These are phyloP conservation scores for Ostrea denselamellosa DNA, from an alignment of 1,140 invertebrate species.

Conservation along the genomic window DNA sequence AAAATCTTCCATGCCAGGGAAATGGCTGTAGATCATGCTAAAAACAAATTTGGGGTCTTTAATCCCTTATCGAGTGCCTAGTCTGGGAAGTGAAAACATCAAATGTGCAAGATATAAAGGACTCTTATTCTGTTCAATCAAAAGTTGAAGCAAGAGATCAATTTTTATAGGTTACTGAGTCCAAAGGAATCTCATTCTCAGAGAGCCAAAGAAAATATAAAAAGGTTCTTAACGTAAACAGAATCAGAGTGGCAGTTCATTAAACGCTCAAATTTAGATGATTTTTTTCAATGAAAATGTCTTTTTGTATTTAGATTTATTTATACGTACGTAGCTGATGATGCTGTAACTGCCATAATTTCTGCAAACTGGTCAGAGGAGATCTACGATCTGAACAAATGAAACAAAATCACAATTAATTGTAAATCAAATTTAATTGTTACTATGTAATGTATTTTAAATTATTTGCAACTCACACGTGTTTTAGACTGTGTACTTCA, in stretches of 20 bases:
- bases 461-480: background rate
- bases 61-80: conserved; percentile 20
- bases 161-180: conserved; percentile 38
- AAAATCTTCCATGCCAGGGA: background rate
- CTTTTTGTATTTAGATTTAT: too few species aligned
- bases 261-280: background rate
- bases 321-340: conserved; percentile 64
- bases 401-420: background rate
- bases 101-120: conserved; percentile 18
- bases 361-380: conserved; percentile 64
- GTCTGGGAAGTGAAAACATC: conserved; percentile 34
- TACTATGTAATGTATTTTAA: background rate
- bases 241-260: background rate
- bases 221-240: background rate
- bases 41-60: conserved; percentile 36
- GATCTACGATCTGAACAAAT: conserved; percentile 61
- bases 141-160: conserved; percentile 15
- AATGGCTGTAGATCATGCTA: conserved; percentile 41
- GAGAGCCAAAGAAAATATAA: background rate
- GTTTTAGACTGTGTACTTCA: background rate
- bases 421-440: background rate
- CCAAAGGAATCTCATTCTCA: background rate
- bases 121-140: conserved; percentile 22
- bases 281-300: too few species aligned
- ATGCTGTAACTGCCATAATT: conserved; percentile 65